Evolutionary conservation across 2,113 vertebrate species (phyloP).

Genomic region (Ptilorrhoa leucosticta): DNA sequence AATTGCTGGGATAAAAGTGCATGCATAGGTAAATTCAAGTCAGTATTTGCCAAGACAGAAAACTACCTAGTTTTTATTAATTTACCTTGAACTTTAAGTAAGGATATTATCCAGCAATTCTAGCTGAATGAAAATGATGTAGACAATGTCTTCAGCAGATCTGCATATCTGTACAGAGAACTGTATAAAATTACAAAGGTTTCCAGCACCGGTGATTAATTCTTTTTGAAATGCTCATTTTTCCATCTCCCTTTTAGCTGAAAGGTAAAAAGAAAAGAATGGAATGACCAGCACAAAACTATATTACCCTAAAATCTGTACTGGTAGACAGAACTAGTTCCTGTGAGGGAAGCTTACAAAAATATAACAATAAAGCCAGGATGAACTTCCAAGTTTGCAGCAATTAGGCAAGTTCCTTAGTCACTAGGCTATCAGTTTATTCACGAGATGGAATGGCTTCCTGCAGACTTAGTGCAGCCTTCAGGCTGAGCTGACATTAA

Average conservation of each 20-base stretch:
- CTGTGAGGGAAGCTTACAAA: background rate
- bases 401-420: background rate
- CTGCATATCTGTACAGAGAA: accelerated
- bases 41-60: background rate
- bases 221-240: background rate
- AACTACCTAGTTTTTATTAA: background rate
- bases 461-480: background rate
- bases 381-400: background rate
- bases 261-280: background rate
- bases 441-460: background rate
- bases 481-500: background rate
- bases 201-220: background rate
- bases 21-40: background rate
- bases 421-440: background rate
- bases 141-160: background rate
- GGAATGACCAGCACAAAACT: background rate
- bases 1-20: background rate
- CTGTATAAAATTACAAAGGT: background rate
- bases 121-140: background rate
- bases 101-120: background rate
- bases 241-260: background rate
- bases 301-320: background rate
- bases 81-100: background rate
- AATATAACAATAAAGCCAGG: background rate
- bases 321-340: background rate